phyloP scores from a whole-genome alignment of 2,113 vertebrate genomes.

The Drymodes brunneopygia region DNA sequence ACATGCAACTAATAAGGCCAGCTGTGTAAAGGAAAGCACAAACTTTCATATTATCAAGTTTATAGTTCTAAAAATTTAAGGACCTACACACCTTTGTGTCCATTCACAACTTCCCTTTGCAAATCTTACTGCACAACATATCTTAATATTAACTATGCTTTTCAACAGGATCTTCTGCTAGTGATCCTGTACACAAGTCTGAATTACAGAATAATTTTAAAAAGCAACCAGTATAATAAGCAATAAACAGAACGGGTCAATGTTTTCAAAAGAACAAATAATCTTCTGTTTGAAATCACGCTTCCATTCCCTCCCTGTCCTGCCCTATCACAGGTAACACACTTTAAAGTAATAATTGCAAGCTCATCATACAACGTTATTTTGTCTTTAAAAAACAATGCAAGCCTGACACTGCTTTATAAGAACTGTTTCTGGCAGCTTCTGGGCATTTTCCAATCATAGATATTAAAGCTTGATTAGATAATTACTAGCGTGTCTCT shows the following conservation, averaged over 20 bases:
- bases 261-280: not conserved
- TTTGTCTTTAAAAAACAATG: not conserved
- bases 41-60: not conserved
- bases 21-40: not conserved
- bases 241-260: not conserved
- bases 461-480: not conserved
- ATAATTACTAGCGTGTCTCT: not conserved
- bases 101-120: not conserved
- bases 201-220: not conserved
- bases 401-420: not conserved
- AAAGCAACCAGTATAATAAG: not conserved
- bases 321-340: not conserved
- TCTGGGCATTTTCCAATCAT: not conserved
- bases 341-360: not conserved
- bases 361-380: not conserved
- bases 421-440: not conserved
- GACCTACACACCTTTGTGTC: not conserved
- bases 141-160: not conserved
- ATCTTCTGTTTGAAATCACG: not conserved
- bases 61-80: not conserved
- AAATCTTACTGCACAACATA: not conserved
- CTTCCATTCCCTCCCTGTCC: not conserved
- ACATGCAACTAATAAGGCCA: not conserved
- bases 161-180: not conserved
- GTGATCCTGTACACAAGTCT: not conserved